Conservation (phyloP, 1,140 invertebrate genomes). For the Magallana ariakensis region DNA sequence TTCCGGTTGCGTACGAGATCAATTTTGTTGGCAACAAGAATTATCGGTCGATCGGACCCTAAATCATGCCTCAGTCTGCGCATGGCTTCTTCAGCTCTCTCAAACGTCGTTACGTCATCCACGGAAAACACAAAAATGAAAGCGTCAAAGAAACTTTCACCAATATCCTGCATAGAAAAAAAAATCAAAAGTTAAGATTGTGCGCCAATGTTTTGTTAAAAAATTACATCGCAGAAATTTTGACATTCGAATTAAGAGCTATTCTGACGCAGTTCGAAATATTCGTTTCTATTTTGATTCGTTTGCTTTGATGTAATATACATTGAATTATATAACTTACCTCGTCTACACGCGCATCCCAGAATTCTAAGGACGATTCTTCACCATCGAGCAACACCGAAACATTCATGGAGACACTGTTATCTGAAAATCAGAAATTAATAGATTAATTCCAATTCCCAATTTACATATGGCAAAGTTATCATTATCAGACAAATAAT, state of each 20-base stretch:
- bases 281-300: too few relatives aligned
- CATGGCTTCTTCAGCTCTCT: conserved; percentile 59
- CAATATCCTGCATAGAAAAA: conserved; percentile 49
- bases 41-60: conserved; percentile 56
- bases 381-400: conserved; percentile 93
- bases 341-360: conserved; percentile 81
- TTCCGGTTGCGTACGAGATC: conserved; percentile 92
- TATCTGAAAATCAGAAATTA: neutral
- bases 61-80: conserved; percentile 61
- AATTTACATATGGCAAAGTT: too few relatives aligned
- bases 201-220: too few relatives aligned
- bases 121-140: conserved; percentile 95
- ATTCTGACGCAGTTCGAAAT: too few relatives aligned
- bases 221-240: too few relatives aligned
- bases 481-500: too few relatives aligned
- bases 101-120: conserved; percentile 86
- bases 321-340: conserved; percentile 24
- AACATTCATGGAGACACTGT: conserved; percentile 79
- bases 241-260: too few relatives aligned
- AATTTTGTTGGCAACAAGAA: conserved; percentile 94
- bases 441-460: neutral
- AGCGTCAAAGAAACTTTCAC: conserved; percentile 83
- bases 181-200: neutral
- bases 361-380: conserved; percentile 92
- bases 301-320: too few relatives aligned